Evolutionary conservation across 2,797 vertebrate genomes (phyloP).

Genomic region (Pangasius sanitwongsei): DNA sequence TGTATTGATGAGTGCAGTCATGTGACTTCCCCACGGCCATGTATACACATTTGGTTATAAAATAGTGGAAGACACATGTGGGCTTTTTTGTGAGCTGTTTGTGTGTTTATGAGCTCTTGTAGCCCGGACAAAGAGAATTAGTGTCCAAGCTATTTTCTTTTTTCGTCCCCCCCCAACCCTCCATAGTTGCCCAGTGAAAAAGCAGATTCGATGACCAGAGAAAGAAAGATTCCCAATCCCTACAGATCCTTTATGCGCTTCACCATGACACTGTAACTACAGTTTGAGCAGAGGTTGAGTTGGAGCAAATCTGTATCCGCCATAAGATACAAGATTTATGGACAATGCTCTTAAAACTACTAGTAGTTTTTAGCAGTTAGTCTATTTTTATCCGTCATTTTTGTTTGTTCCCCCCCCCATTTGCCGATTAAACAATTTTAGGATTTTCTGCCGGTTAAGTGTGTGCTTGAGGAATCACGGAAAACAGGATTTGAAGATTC

Average conservation of each 20-base stretch:
- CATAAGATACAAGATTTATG: background rate
- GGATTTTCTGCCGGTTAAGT: background rate
- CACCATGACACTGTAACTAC: background rate
- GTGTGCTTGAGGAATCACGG: too few relatives aligned
- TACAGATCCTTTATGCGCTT: background rate
- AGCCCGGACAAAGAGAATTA: background rate
- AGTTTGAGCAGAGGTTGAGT: too few relatives aligned
- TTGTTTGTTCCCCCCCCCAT: background rate
- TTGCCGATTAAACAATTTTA: background rate
- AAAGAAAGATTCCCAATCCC: background rate
- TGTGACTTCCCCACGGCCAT: background rate
- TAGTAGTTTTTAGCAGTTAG: too few relatives aligned
- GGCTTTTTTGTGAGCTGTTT: background rate
- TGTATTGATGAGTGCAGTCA: constrained; percentile 10
- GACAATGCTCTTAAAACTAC: background rate
- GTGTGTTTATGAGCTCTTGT: background rate
- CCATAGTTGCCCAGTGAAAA: background rate
- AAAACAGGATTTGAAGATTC: background rate
- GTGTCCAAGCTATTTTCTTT: background rate
- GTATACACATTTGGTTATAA: constrained; percentile 41
- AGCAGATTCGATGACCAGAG: too few relatives aligned
- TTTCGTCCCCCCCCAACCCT: too few relatives aligned
- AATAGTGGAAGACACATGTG: background rate
- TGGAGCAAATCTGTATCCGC: background rate
- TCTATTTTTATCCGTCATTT: too few relatives aligned